Conservation (phyloP, 2,888 invertebrate species). For the Orchestes rusci region DNA sequence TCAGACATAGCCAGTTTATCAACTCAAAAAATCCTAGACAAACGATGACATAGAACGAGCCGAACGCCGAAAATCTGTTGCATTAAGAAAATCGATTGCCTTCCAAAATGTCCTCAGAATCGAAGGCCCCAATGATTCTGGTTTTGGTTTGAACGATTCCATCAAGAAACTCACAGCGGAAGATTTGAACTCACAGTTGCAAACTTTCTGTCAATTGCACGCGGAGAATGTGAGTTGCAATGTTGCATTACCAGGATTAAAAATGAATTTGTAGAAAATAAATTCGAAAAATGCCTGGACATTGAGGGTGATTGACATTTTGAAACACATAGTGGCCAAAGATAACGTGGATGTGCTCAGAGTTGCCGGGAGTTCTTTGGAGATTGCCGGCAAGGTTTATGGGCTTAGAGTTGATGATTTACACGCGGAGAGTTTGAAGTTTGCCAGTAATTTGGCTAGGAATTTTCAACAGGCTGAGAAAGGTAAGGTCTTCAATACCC, state of each 20-base stretch:
- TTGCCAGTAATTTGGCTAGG: conserved; percentile 58
- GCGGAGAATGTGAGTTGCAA: conserved; percentile 70
- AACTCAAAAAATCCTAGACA: too few species aligned
- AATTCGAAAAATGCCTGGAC: conserved; percentile 85
- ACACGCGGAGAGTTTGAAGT: conserved; percentile 71
- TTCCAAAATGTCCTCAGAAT: too few species aligned
- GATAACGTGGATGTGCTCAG: conserved; percentile 66
- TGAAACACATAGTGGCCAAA: conserved; percentile 62
- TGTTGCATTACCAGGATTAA: too few species aligned
- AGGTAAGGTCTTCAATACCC: too few species aligned
- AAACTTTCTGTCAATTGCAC: conserved; percentile 70
- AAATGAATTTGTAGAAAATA: conserved; percentile 61
- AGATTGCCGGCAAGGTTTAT: conserved; percentile 68
- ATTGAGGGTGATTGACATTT: conserved; percentile 77
- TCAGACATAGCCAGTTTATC: too few species aligned
- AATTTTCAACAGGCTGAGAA: conserved; percentile 15
- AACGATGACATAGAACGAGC: conserved; percentile 30
- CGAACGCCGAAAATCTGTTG: conserved; percentile 25
- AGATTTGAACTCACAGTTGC: conserved; percentile 61
- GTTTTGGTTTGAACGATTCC: conserved; percentile 25
- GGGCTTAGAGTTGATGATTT: conserved; percentile 83
- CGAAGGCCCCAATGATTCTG: conserved; percentile 4
- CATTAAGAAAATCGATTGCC: conserved; percentile 26
- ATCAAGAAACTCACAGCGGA: conserved; percentile 32
- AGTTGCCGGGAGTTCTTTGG: conserved; percentile 78